Evolutionary conservation across 2,113 vertebrate species (phyloP), one percentile per base, ranked within the genome.

Genomic region (Tympanuchus pallidicinctus): DNA sequence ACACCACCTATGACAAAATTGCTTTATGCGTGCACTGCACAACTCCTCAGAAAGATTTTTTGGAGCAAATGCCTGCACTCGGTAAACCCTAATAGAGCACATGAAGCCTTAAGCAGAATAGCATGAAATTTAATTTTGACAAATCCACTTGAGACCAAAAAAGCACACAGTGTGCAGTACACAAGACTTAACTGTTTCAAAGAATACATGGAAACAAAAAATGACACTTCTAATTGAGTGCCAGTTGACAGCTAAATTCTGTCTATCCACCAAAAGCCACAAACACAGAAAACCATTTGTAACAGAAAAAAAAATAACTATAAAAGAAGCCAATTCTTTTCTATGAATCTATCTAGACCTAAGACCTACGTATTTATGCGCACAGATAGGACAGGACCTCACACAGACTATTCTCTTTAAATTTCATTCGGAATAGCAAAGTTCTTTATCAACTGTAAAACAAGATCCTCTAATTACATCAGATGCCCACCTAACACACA

Each of bases 41-140:
- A 50, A 82, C 82, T 72, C 79, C n/a, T 34, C 80, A 5, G 1
- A 81, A 87, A 90, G 89, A 54, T 87, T 43, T 70, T 54, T 89
- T 59, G 73, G 56, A 88, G 74, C 65, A 66, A 86, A 94, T 1
- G 38, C 66, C 61, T 72, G 92, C 93, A 94, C 69, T 96, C 63
- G 71, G 81, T 94, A 87, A 93, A 90, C 82, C 57, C 88, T 94
- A 95, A 96, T 30, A 87, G 89, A 89, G 72, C 86, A 64, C 65
- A 88, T 8, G 56, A 64, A 96, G 89, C 90, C 82, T 88, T 78
- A 91, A 89, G 82, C 89, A 95, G 81, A 86, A 95, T 59, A 92
- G 81, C 92, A 89, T 95, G 88, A 97, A 96, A 98, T 96, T 96
- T 95, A 94, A 96, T 96, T 97, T 95, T 59, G 8, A 43, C 92